Evolutionary conservation across 2,113 vertebrate genomes (phyloP).

Genomic region (Daubentonia madagascariensis): DNA sequence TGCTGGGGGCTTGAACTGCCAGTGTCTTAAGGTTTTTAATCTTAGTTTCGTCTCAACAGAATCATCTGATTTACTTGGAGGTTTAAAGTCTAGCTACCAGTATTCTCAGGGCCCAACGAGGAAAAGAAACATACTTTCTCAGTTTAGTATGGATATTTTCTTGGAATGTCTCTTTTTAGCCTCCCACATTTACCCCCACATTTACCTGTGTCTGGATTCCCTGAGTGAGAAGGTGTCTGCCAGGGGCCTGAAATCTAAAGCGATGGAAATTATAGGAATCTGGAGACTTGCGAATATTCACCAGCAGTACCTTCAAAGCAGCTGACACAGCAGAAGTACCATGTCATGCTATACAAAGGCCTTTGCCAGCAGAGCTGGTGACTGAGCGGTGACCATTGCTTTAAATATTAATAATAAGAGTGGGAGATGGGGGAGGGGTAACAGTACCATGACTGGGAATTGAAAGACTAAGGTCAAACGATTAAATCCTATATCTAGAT

Average conservation of each 20-base stretch:
- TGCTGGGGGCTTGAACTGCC: background rate
- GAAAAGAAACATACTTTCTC: background rate
- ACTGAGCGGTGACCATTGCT: background rate
- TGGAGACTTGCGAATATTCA: background rate
- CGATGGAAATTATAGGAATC: background rate
- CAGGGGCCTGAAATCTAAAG: background rate
- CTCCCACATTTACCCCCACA: accelerated
- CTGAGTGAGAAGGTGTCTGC: background rate
- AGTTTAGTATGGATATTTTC: background rate
- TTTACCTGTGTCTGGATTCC: background rate
- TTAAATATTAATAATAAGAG: background rate
- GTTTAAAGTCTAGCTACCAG: background rate
- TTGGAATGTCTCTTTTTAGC: background rate
- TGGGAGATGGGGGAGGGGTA: background rate
- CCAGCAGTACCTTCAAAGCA: background rate
- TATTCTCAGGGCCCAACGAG: background rate
- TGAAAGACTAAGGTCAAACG: background rate
- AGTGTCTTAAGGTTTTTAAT: background rate
- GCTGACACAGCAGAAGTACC: background rate
- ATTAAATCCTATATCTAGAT: background rate
- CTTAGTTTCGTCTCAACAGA: background rate
- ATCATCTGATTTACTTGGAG: background rate
- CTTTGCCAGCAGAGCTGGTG: background rate
- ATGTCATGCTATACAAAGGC: background rate
- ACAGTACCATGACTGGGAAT: too few species aligned